phyloP scores from a whole-genome alignment of 2,888 invertebrate genomes.

The Carabus problematicus region DNA sequence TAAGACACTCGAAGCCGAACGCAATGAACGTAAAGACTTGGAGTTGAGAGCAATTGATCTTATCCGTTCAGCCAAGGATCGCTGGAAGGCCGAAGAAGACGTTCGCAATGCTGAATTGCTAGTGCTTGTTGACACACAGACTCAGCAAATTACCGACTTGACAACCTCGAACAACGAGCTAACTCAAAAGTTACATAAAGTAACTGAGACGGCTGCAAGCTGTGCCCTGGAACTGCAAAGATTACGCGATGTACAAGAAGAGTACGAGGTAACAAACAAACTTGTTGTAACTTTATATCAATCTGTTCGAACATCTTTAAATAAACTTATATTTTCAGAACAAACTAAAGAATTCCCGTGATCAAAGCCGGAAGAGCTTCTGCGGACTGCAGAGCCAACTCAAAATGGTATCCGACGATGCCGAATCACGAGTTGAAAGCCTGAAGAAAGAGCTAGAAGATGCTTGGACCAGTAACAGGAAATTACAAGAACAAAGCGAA shows the following conservation, averaged over 20 bases:
- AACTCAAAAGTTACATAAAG: conserved; percentile 56
- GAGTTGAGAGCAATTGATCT: conserved; percentile 75
- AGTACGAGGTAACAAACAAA: conserved; percentile 53
- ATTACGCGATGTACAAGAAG: conserved; percentile 63
- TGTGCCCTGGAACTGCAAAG: conserved; percentile 59
- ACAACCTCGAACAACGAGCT: conserved; percentile 60
- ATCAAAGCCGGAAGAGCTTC: conserved; percentile 69
- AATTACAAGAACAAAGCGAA: too few species aligned
- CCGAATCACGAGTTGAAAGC: background rate
- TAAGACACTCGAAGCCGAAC: conserved; percentile 70
- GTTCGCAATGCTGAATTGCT: conserved; percentile 61
- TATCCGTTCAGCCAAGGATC: conserved; percentile 67
- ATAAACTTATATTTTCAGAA: conserved; percentile 61
- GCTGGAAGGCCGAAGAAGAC: conserved; percentile 67
- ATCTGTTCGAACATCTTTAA: too few species aligned
- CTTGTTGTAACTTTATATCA: too few species aligned
- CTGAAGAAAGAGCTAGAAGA: conserved; percentile 50
- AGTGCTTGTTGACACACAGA: conserved; percentile 59
- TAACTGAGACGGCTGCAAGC: too few species aligned
- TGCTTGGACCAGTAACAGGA: background rate
- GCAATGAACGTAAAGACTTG: conserved; percentile 72
- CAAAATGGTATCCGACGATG: conserved; percentile 50
- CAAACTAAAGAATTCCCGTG: conserved; percentile 69
- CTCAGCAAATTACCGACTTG: conserved; percentile 60
- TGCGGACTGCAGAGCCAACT: conserved; percentile 61